phyloP scores from a whole-genome alignment of 2,888 invertebrate genomes.

The Onthophagus sagittarius region DNA sequence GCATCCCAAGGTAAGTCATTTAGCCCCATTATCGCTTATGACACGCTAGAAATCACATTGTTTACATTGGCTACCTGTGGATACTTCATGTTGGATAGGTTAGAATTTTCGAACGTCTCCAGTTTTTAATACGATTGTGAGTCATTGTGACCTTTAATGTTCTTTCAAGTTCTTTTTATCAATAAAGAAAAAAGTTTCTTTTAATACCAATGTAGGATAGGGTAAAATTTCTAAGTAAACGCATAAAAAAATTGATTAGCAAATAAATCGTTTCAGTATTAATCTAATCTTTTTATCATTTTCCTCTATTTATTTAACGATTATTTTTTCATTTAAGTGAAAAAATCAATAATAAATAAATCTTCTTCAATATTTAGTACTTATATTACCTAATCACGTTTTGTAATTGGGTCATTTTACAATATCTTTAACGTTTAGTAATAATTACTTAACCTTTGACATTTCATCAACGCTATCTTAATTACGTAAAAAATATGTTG shows the following conservation, averaged over 20 bases:
- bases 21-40: neutral
- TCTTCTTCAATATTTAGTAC: neutral
- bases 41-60: constrained; percentile 25
- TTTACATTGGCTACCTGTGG: constrained; percentile 43
- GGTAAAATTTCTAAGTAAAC: too few species aligned
- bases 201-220: too few species aligned
- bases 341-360: neutral
- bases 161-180: neutral
- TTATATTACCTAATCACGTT: neutral
- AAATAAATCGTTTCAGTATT: neutral
- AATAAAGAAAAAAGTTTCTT: too few species aligned
- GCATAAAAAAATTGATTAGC: too few species aligned
- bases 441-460: neutral
- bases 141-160: neutral
- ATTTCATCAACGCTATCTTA: neutral
- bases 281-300: neutral
- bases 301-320: too few species aligned
- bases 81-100: constrained; percentile 23
- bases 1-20: constrained; percentile 66
- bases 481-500: neutral
- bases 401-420: neutral
- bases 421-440: neutral
- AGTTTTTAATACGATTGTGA: constrained; percentile 2
- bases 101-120: constrained; percentile 19
- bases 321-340: too few species aligned